Evolutionary conservation across 2,113 vertebrate species (phyloP).

Genomic region (Brevimyrus niger): DNA sequence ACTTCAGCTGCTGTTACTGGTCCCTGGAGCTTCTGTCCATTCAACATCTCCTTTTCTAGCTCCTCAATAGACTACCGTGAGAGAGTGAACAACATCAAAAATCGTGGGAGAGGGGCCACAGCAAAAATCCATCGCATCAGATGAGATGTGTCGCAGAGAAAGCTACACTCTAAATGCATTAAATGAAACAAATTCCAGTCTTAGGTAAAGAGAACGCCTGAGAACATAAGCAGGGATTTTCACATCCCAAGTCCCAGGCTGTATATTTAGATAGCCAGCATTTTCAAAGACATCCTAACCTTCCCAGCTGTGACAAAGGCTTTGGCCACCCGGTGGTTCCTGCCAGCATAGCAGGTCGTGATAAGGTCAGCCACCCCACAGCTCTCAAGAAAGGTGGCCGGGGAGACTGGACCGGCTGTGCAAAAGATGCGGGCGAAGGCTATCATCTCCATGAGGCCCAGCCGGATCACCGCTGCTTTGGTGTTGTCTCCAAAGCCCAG

Average conservation of each 20-base stretch:
- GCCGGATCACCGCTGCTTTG: constrained; percentile 89
- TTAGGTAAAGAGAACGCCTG: neutral
- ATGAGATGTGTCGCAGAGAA: neutral
- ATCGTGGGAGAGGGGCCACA: neutral
- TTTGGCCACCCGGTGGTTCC: constrained; percentile 87
- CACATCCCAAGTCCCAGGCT: neutral
- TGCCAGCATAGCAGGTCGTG: constrained; percentile 87
- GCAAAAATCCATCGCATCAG: neutral
- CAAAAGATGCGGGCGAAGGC: constrained; percentile 84
- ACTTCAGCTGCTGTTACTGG: constrained; percentile 85
- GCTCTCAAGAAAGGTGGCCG: constrained; percentile 88
- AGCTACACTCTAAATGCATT: neutral
- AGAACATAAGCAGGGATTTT: neutral
- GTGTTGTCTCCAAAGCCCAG: constrained; percentile 92
- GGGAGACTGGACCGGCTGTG: constrained; percentile 63
- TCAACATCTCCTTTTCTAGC: constrained; percentile 91
- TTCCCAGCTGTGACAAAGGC: constrained; percentile 83
- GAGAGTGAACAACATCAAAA: neutral
- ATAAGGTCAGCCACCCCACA: constrained; percentile 92
- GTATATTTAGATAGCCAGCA: neutral
- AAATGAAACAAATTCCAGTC: neutral
- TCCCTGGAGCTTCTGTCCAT: constrained; percentile 96
- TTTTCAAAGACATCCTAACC: constrained; percentile 51
- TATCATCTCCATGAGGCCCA: constrained; percentile 97
- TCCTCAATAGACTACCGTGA: constrained; percentile 79